These are phyloP conservation scores for Lacerta agilis DNA, from an alignment of 2,797 vertebrate genomes.

Conservation along the genomic window DNA sequence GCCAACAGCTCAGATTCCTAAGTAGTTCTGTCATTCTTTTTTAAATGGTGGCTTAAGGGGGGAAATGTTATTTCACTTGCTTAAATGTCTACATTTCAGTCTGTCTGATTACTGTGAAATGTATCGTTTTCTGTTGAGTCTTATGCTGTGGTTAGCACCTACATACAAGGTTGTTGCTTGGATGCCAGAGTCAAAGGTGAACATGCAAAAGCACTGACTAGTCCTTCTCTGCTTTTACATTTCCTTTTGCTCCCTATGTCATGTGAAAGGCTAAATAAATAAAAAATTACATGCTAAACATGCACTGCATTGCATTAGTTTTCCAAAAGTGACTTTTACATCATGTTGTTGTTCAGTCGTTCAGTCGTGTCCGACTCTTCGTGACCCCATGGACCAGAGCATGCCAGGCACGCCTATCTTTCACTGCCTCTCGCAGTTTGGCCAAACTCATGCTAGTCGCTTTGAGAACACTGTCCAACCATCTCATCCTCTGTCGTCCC, in stretches of 20 bases:
- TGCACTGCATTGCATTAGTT: too few species aligned
- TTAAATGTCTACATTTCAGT: slow-evolving; percentile 15
- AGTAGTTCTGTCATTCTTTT: slow-evolving; percentile 32
- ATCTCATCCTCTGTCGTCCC: too few species aligned
- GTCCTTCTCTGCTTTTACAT: not conserved
- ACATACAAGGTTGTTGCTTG: not conserved
- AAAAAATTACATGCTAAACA: too few species aligned
- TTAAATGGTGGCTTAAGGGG: not conserved
- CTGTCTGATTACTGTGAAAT: not conserved
- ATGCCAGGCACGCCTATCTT: too few species aligned
- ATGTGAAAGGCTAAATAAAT: not conserved
- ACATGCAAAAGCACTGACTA: not conserved
- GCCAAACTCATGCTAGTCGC: too few species aligned
- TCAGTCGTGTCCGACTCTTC: too few species aligned
- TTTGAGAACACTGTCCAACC: too few species aligned
- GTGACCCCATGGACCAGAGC: too few species aligned
- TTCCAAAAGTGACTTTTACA: too few species aligned
- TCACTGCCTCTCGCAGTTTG: too few species aligned
- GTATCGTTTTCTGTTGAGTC: slow-evolving; percentile 5
- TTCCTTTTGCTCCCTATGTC: not conserved
- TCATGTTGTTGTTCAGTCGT: too few species aligned
- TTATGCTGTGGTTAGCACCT: not conserved
- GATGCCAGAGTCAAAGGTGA: not conserved
- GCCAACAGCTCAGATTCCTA: slow-evolving; percentile 28
- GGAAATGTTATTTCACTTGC: not conserved